Evolutionary conservation across 2,113 vertebrate genomes (phyloP), one percentile per base, ranked within the genome.

Genomic region (Chaetops frenatus): DNA sequence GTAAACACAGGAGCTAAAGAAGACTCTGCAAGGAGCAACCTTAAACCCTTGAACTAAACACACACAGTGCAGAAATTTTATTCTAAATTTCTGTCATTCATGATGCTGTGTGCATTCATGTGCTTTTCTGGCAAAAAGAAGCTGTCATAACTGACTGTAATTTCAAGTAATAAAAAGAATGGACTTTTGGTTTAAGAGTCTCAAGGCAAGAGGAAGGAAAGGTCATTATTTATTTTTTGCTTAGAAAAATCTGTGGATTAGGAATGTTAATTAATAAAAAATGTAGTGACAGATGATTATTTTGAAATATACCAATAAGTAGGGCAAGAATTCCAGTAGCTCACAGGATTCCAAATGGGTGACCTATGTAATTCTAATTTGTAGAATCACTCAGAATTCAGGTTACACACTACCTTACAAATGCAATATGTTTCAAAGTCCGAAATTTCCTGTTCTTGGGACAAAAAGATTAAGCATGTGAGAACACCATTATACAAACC

Each of bases 401-500:
- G 53, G 13, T 60, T 67, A 22, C n/a, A 60, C 5, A 8, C 33
- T 48, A 40, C 54, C n/a, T 90, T 69, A 48, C 21, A 69, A 54
- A 31, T 19, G 10, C 17, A 35, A 7, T 9, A 12, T 47, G 7
- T 69, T 40, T 61, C 35, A 27, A 76, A 54, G 17, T 22, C n/a
- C 18, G 27, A 5, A 16, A 74, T 82, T 87, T 88, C 56, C 42
- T 77, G 42, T 18, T 61, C 22, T 78, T 38, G 33, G 24, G 13
- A 61, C 28, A 66, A 66, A 95, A 65, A 56, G 3, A 44, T n/a
- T 29, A 69, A 5, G 12, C 5, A 38, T 13, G 13, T 13, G 33
- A 35, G n/a, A 80, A 87, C 87, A 2, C 2, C 6, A 2, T 36
- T 44, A 25, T 76, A 92, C 97, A 97, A 58, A 98, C 98, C 96